A percentile compares a stretch with the other conserved stretches of the same genome.
phyloP scores from a whole-genome alignment of 2,797 vertebrate species.

The Rallus crepitans region DNA sequence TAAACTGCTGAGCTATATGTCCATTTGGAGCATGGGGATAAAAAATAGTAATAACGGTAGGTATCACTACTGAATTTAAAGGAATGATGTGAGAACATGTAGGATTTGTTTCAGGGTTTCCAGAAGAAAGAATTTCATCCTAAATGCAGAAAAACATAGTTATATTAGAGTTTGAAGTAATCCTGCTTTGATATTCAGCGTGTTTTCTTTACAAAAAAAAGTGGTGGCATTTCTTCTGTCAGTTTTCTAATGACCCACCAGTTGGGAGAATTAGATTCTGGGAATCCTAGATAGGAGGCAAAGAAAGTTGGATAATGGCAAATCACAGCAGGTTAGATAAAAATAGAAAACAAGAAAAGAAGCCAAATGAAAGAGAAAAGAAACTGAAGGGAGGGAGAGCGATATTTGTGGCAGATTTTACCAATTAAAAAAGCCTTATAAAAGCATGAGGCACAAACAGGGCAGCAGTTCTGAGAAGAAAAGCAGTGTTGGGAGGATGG shows the following conservation, averaged over 20 bases:
- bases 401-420: not conserved
- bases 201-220: not conserved
- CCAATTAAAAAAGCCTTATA: not conserved
- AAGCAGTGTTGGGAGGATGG: not conserved
- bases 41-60: not conserved
- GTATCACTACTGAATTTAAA: not conserved
- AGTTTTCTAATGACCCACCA: not conserved
- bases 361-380: not conserved
- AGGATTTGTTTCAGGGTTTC: not conserved
- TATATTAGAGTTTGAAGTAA: not conserved
- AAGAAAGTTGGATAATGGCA: not conserved
- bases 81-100: not conserved
- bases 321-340: not conserved
- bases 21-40: not conserved
- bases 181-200: not conserved
- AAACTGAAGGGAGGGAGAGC: not conserved
- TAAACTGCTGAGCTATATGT: fast-evolving
- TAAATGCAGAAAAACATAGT: not conserved
- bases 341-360: not conserved
- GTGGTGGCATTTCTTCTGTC: not conserved
- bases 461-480: not conserved
- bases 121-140: not conserved
- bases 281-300: not conserved
- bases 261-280: not conserved
- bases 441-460: not conserved